Base-by-base conservation (phyloP, 2,113 vertebrate species). In the Sylvietta virens region DNA sequence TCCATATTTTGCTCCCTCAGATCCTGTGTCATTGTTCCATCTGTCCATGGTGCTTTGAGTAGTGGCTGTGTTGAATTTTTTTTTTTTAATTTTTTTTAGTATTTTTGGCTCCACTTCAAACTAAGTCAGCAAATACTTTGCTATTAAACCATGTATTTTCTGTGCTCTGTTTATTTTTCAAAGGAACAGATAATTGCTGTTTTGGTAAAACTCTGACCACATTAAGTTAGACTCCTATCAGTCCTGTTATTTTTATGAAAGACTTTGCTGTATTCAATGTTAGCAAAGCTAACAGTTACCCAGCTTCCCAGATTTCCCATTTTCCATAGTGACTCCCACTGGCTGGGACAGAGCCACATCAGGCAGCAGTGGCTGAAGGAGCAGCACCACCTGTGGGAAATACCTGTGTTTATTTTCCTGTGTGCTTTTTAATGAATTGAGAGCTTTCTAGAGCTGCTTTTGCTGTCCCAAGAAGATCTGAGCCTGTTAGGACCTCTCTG, bases 91-190 rank as follows among this genome's bases (percentile, higher is more conserved):
- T 97, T 98, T 98, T 98, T 98, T 98, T 98, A 97, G 94, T 95
- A 56, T 98, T 77, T 77, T 67, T 99, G 98, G 98, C 98, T 98
- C 73, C 81, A 58, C 94, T 97, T 98, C 95, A 97, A 94, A 96
- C 97, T 94, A 97, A 98, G 98, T 99, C 98, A 99, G 99, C 98
- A 98, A 98, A 98, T 96, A 98, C 98, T 95, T 97, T 42, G 40
- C 81, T 96, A 74, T 97, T 97, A 94, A 97, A 96, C 95, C 93
- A 45, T 44, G 88, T 79, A 91, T 74, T 97, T 97, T 97, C 90
- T 96, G 88, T 71, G 60, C 94, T 92, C 94, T 96, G 88, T 80
- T 92, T 92, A 65, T 94, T 95, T 88, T 95, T 74, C 93, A 82
- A 84, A 82, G 82, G 90, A 97, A 97, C 70, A 35, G 60, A 31